Evolutionary conservation across 2,797 vertebrate genomes (phyloP).

Genomic region (Lacerta bilineata): DNA sequence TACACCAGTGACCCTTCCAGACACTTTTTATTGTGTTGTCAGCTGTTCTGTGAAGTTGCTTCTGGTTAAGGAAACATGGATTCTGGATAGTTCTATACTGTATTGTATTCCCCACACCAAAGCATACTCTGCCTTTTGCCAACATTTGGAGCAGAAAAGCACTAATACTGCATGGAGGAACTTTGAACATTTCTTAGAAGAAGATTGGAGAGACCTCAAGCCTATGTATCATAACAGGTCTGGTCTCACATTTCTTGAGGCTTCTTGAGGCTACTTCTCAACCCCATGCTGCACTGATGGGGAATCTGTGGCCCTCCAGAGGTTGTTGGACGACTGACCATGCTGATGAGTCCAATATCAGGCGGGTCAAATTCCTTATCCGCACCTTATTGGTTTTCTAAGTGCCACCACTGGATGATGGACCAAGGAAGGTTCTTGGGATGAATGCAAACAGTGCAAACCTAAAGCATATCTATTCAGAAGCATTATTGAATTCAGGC

Average conservation of each 20-base stretch:
- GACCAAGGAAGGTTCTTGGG: background rate
- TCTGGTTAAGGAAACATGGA: slow-evolving; percentile 51
- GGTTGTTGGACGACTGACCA: no score
- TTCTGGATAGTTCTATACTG: slow-evolving; percentile 43
- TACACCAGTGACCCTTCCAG: background rate
- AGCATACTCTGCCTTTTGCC: background rate
- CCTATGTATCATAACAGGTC: background rate
- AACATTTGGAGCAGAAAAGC: background rate
- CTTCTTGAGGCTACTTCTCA: background rate
- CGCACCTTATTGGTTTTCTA: background rate
- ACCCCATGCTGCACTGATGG: no score
- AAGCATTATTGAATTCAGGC: no score
- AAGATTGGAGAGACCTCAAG: background rate
- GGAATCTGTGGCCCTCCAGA: no score
- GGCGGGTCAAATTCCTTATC: no score
- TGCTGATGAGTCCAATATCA: no score
- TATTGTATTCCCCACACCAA: slow-evolving; percentile 13
- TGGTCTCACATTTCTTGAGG: background rate
- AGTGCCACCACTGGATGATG: no score
- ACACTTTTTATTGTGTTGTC: background rate
- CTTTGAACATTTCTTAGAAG: background rate
- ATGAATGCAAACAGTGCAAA: background rate
- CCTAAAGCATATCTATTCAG: no score
- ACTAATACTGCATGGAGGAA: background rate
- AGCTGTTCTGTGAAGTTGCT: slow-evolving; percentile 49